A percentile compares a stretch with the other conserved stretches of the same genome.
Evolutionary conservation across 2,113 vertebrate species (phyloP).

Genomic region (Benitochromis conjunctus): DNA sequence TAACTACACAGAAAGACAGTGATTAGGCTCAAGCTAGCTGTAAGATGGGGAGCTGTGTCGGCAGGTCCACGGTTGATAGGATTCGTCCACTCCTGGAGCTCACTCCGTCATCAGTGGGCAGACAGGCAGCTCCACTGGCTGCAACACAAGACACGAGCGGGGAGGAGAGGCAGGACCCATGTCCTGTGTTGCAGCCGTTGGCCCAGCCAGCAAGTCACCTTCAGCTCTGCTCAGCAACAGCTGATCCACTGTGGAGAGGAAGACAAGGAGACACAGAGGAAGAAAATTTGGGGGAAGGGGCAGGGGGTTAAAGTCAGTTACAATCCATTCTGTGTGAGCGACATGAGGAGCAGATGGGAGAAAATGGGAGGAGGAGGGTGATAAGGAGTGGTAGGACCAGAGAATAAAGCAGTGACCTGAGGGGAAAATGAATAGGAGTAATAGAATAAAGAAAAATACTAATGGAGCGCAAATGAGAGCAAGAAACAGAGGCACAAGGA

Average conservation of each 20-base stretch:
- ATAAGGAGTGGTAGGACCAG: neutral
- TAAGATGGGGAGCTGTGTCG: neutral
- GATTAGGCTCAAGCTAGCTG: neutral
- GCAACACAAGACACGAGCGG: constrained; percentile 85
- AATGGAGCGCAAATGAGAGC: constrained; percentile 25
- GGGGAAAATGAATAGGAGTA: neutral
- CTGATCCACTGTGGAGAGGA: constrained; percentile 44
- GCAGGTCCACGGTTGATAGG: neutral
- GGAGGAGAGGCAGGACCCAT: constrained; percentile 73
- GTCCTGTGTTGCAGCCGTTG: constrained; percentile 83
- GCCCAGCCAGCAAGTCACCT: constrained; percentile 70
- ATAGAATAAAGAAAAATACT: constrained; percentile 20
- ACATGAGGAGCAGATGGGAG: neutral
- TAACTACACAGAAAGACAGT: neutral
- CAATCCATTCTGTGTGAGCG: constrained; percentile 39
- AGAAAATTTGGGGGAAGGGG: neutral
- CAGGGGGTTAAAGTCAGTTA: constrained; percentile 1
- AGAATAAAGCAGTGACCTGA: neutral
- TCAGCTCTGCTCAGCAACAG: constrained; percentile 31
- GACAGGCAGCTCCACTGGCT: constrained; percentile 75
- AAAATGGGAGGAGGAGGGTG: constrained; percentile 4
- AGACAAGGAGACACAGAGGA: constrained; percentile 22
- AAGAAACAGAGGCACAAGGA: constrained; percentile 1
- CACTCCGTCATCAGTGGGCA: neutral
- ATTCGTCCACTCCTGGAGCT: constrained; percentile 6